These are phyloP conservation scores for Bathybates hornii DNA, from an alignment of 2,113 vertebrate species.

Conservation along the genomic window DNA sequence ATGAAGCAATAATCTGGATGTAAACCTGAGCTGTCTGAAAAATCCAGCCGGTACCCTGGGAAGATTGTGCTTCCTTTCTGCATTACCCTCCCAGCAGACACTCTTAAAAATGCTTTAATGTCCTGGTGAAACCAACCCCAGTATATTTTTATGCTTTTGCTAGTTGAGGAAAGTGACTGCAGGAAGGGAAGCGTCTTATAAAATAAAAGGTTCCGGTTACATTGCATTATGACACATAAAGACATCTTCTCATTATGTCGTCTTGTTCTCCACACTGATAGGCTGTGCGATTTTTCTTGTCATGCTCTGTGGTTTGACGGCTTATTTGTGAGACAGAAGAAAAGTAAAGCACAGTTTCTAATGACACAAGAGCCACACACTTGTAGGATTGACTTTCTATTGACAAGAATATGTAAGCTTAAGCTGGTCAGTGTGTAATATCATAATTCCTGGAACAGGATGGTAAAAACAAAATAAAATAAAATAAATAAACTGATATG, in stretches of 20 bases:
- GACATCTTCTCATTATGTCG: background rate
- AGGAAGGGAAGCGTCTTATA: background rate
- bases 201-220: background rate
- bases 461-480: background rate
- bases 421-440: background rate
- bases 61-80: background rate
- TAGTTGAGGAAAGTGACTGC: background rate
- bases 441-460: background rate
- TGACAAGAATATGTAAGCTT: background rate
- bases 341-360: background rate
- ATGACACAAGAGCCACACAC: background rate
- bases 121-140: background rate
- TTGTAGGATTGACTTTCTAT: background rate
- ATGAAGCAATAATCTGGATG: constrained; percentile 11
- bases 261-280: background rate
- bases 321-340: background rate
- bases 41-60: background rate
- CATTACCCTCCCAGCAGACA: background rate
- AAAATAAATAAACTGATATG: background rate
- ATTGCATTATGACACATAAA: background rate
- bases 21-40: background rate
- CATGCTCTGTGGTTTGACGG: background rate
- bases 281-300: background rate
- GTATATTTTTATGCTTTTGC: background rate
- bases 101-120: background rate